Percentiles rank a stretch among this genome's conserved stretches.
Conservation (phyloP, 2,113 vertebrate genomes). For the Bothrops jararaca region DNA sequence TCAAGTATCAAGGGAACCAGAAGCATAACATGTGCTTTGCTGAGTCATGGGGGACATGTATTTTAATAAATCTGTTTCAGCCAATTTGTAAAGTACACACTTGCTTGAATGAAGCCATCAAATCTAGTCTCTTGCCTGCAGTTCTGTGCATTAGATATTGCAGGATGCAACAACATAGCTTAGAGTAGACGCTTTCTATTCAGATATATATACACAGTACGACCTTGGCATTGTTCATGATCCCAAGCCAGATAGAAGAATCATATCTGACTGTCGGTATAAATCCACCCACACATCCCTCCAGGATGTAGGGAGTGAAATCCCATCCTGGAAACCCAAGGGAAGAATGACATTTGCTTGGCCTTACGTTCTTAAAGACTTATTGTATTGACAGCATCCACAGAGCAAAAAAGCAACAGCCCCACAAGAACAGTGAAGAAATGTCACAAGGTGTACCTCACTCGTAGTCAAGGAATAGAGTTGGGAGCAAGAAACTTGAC, state of each 20-base stretch:
- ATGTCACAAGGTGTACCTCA: conserved; percentile 7
- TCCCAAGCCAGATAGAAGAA: neutral
- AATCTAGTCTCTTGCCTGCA: neutral
- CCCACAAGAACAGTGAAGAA: neutral
- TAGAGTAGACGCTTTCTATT: neutral
- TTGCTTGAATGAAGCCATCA: neutral
- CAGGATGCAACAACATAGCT: neutral
- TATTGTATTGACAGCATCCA: conserved; percentile 16
- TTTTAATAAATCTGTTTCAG: conserved; percentile 25
- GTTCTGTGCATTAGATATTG: neutral
- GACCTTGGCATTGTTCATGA: too few relatives aligned
- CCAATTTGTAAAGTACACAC: conserved; percentile 3
- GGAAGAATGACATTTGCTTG: conserved; percentile 7
- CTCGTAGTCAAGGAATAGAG: neutral
- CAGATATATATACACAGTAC: neutral
- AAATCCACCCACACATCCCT: neutral
- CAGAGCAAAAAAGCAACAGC: neutral
- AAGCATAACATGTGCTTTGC: conserved; percentile 6
- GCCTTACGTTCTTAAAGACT: neutral
- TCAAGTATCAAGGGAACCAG: neutral
- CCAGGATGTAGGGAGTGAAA: neutral
- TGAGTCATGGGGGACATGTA: conserved; percentile 23
- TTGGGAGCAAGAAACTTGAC: neutral
- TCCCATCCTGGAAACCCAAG: neutral
- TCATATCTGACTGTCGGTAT: neutral